These are phyloP conservation scores for Peromyscus attwateri DNA, from an alignment of 2,797 vertebrate species.

Conservation along the genomic window DNA sequence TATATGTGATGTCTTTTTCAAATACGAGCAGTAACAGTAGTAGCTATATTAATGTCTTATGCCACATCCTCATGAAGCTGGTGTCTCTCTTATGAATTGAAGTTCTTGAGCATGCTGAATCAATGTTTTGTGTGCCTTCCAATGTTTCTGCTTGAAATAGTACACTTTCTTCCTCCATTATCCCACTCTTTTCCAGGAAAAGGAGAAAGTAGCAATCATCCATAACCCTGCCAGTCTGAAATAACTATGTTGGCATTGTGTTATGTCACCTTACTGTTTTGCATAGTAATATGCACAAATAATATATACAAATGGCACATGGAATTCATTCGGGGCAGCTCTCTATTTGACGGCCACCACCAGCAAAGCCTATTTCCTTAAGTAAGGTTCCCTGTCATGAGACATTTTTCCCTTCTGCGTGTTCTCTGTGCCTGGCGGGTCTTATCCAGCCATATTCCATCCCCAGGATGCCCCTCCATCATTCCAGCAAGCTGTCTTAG, in stretches of 20 bases:
- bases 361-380: neutral
- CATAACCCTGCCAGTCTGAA: neutral
- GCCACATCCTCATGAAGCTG: neutral
- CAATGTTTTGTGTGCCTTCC: neutral
- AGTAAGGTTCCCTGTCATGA: neutral
- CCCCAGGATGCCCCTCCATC: neutral
- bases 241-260: neutral
- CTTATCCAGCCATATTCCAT: too few species aligned
- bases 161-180: neutral
- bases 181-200: neutral
- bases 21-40: neutral
- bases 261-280: slow-evolving; percentile 20
- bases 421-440: neutral
- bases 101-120: neutral
- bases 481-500: neutral
- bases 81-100: neutral
- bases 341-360: neutral
- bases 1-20: neutral
- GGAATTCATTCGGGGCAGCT: neutral
- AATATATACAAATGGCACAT: neutral
- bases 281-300: neutral
- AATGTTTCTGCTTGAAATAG: slow-evolving; percentile 6
- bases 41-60: neutral
- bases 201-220: neutral
- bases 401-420: neutral